phyloP scores from a whole-genome alignment of 92 coral and sea anemone genomes.

The Blastomussa wellsi region DNA sequence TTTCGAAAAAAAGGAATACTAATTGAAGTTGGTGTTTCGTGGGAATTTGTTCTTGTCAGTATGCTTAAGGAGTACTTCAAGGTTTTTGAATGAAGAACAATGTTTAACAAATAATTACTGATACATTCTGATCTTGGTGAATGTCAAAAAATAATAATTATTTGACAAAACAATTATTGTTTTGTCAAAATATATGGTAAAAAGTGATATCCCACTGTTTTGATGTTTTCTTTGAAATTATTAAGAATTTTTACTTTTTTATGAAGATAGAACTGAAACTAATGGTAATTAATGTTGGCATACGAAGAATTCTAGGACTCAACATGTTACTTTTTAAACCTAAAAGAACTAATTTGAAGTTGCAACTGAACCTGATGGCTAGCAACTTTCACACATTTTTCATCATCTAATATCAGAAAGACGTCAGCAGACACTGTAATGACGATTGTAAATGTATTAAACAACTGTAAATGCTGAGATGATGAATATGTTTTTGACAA shows the following conservation, averaged over 20 bases:
- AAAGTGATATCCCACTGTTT: conserved; percentile 34
- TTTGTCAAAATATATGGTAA: conserved; percentile 31
- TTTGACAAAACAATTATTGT: not conserved
- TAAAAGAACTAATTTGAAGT: too few species aligned
- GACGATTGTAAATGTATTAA: conserved; percentile 8
- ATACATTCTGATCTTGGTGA: conserved; percentile 23
- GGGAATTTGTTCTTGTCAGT: conserved; percentile 33
- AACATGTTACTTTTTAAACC: too few species aligned
- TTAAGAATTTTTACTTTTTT: conserved; percentile 20
- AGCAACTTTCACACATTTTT: not conserved
- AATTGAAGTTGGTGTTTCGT: conserved; percentile 9
- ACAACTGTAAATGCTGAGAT: conserved; percentile 4
- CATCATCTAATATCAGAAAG: not conserved
- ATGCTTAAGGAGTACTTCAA: too few species aligned
- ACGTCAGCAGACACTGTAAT: conserved; percentile 12
- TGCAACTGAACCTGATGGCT: not conserved
- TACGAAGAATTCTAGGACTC: too few species aligned
- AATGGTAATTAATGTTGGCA: not conserved
- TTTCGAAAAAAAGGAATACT: not conserved
- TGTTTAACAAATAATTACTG: not conserved
- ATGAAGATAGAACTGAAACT: too few species aligned
- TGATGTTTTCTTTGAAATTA: conserved; percentile 38
- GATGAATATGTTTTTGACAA: conserved; percentile 14
- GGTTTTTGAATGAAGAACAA: conserved; percentile 15
- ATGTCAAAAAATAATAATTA: conserved; percentile 5